phyloP scores from a whole-genome alignment of 1,140 invertebrate species.

The Lerema accius region DNA sequence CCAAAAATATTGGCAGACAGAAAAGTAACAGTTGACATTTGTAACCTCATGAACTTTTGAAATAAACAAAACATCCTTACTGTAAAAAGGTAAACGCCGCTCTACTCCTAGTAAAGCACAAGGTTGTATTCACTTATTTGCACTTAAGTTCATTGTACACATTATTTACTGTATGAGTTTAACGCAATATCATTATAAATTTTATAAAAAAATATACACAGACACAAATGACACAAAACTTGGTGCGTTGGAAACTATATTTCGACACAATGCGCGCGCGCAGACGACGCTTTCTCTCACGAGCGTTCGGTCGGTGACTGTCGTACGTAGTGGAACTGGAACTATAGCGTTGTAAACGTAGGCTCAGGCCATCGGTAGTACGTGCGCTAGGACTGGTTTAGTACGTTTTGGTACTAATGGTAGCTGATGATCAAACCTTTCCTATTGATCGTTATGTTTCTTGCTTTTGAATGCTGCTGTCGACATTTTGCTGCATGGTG shows the following conservation, averaged over 20 bases:
- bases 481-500: too few species aligned
- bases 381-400: conserved; percentile 62
- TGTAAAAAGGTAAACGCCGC: conserved; percentile 59
- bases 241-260: conserved; percentile 45
- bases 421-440: conserved; percentile 57
- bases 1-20: neutral
- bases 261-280: conserved; percentile 55
- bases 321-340: conserved; percentile 60
- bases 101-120: conserved; percentile 47
- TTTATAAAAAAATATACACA: neutral
- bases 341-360: conserved; percentile 44
- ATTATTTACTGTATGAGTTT: too few species aligned
- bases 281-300: conserved; percentile 40
- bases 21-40: conserved; percentile 1
- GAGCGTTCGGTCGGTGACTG: conserved; percentile 57
- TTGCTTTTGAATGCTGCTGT: conserved; percentile 3
- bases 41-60: conserved; percentile 46
- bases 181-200: conserved; percentile 22
- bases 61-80: conserved; percentile 52
- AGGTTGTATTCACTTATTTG: conserved; percentile 53
- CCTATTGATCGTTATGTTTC: conserved; percentile 45
- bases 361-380: conserved; percentile 48
- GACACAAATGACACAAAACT: neutral
- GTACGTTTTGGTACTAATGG: conserved; percentile 50
- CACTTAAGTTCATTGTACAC: conserved; percentile 46